Conservation (phyloP, 35 echinoderm and acorn worm genomes). For the Patiria miniata region DNA sequence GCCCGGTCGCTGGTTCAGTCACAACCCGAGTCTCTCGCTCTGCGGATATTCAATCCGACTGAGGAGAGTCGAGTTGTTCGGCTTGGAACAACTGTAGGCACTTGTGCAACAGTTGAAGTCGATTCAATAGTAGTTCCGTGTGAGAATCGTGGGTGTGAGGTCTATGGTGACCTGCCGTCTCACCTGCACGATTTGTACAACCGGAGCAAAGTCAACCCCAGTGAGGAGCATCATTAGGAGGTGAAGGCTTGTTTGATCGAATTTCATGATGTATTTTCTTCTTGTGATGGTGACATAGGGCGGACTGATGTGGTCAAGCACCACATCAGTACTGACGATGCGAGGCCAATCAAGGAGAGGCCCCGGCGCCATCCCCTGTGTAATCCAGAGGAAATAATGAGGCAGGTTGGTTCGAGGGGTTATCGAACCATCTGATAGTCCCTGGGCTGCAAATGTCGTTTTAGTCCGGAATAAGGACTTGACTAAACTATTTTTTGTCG, state of each 20-base stretch:
- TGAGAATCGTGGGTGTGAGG: no score
- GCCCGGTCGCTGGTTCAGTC: no score
- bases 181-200: neutral
- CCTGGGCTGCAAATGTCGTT: constrained; percentile 48
- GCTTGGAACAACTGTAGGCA: neutral
- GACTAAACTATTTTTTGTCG: no score
- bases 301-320: constrained; percentile 5
- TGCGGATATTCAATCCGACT: neutral
- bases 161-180: neutral
- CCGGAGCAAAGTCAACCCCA: neutral
- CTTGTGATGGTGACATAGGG: neutral
- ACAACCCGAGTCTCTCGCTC: neutral
- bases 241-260: neutral
- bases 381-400: constrained; percentile 4
- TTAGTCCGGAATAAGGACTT: constrained; percentile 48
- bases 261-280: constrained; percentile 3
- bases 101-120: no score
- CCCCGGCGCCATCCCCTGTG: neutral
- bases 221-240: neutral
- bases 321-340: constrained; percentile 14
- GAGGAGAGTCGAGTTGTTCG: neutral
- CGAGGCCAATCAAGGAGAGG: constrained; percentile 9
- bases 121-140: neutral
- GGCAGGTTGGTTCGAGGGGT: constrained; percentile 15
- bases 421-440: constrained; percentile 28